These are phyloP conservation scores for Heptranchias perlo DNA, from an alignment of 2,113 vertebrate genomes.

Conservation along the genomic window DNA sequence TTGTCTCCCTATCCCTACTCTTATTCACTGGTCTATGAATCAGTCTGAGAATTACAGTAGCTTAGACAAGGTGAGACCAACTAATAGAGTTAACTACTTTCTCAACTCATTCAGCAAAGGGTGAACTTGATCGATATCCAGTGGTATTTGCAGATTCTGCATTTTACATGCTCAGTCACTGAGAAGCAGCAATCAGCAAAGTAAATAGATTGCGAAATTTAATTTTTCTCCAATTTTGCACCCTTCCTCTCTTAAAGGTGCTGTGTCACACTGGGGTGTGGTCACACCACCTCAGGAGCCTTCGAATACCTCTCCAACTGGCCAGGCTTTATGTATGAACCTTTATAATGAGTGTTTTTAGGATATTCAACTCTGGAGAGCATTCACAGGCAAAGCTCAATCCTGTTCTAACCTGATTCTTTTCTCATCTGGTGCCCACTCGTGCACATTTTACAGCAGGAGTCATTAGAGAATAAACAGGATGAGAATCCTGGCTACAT, in stretches of 20 bases:
- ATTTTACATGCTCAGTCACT: too few relatives aligned
- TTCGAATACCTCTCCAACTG: background rate
- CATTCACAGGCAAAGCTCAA: background rate
- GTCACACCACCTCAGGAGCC: background rate
- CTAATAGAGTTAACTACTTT: background rate
- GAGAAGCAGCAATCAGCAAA: too few relatives aligned
- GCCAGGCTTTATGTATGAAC: background rate
- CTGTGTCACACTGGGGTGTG: background rate
- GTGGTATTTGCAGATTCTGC: too few relatives aligned
- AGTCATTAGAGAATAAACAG: background rate
- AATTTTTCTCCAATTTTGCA: background rate
- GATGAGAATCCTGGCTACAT: background rate
- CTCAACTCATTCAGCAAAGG: background rate
- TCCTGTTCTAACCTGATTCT: background rate
- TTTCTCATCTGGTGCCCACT: background rate
- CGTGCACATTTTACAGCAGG: background rate
- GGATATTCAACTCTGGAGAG: background rate
- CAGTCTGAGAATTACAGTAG: background rate
- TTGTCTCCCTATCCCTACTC: conserved; percentile 18
- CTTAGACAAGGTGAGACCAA: background rate
- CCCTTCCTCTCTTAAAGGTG: background rate
- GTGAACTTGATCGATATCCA: too few relatives aligned
- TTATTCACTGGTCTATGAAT: conserved; percentile 28
- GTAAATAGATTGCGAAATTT: too few relatives aligned
- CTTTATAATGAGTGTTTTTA: background rate